These are phyloP conservation scores for Gulo gulo DNA, from an alignment of 2,113 vertebrate genomes.

Conservation along the genomic window DNA sequence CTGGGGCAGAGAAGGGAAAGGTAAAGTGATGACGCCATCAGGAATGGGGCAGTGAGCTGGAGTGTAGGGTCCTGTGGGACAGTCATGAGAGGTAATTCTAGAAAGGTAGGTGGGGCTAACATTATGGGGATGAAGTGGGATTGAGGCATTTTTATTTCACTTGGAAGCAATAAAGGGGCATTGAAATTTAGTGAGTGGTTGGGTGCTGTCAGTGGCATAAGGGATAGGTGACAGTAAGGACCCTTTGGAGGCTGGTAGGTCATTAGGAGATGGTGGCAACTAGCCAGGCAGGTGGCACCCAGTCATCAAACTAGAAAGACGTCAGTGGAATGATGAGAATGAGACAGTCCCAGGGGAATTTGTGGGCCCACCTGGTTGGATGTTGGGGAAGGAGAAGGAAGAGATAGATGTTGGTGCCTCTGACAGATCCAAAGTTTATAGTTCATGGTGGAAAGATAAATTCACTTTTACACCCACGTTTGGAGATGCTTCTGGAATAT, in stretches of 20 bases:
- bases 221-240: neutral
- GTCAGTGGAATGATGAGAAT: neutral
- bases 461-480: neutral
- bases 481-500: neutral
- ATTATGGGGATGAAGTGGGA: neutral
- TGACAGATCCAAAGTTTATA: neutral
- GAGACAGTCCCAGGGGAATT: neutral
- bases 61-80: neutral
- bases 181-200: neutral
- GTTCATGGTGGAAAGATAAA: neutral
- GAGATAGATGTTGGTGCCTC: neutral
- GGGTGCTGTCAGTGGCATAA: neutral
- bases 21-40: neutral
- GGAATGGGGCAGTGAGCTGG: fast-evolving
- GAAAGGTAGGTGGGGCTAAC: neutral
- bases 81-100: neutral
- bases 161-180: neutral
- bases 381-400: neutral
- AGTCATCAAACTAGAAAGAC: neutral
- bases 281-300: neutral
- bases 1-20: neutral
- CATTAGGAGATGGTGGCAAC: neutral
- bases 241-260: neutral
- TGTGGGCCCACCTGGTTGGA: neutral
- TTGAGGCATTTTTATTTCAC: neutral